Conservation (phyloP, 2,113 vertebrate genomes). For the Microcebus murinus region DNA sequence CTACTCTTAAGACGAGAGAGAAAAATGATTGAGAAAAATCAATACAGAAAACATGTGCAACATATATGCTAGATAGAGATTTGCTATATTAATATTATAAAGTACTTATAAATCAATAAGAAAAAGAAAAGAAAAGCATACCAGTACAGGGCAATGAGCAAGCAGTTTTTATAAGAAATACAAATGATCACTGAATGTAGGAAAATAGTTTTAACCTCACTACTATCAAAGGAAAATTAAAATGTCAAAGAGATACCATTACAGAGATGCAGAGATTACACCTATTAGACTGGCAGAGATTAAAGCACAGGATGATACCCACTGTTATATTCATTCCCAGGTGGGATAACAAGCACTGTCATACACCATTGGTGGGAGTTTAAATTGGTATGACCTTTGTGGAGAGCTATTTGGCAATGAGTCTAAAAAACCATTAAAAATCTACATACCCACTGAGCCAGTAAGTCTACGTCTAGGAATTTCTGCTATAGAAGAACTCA, state of each 20-base stretch:
- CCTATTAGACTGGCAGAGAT: neutral
- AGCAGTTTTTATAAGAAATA: conserved; percentile 28
- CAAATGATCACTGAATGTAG: neutral
- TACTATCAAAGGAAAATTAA: conserved; percentile 43
- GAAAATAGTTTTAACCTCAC: neutral
- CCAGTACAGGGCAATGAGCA: neutral
- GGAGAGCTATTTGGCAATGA: neutral
- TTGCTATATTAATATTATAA: neutral
- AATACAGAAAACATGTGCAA: neutral
- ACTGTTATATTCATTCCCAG: neutral
- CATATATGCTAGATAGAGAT: neutral
- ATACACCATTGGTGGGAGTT: neutral
- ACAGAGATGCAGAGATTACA: neutral
- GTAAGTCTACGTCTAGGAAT: conserved; percentile 10
- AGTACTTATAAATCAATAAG: neutral
- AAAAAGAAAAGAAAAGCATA: neutral
- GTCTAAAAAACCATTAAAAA: neutral
- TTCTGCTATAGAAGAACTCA: conserved; percentile 2
- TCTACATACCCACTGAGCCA: neutral
- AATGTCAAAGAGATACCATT: conserved; percentile 38
- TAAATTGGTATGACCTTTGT: conserved; percentile 6
- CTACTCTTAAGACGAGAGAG: neutral
- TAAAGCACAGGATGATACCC: neutral
- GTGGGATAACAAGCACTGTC: neutral
- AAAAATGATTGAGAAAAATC: neutral